Evolutionary conservation across 2,888 invertebrate species (phyloP).

Genomic region (Tetanocera ferruginea): DNA sequence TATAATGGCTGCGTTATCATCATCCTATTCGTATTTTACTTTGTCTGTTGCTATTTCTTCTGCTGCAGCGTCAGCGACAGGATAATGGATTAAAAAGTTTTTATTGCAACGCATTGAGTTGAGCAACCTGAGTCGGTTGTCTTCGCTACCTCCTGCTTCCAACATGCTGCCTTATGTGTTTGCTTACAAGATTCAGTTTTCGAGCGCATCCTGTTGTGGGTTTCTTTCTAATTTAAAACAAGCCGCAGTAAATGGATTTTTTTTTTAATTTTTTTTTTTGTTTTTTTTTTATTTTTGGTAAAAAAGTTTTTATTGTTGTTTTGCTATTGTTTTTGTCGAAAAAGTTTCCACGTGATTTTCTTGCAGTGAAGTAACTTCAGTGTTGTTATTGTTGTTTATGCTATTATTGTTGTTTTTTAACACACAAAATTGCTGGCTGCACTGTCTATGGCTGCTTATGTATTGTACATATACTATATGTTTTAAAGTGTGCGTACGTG

Average conservation of each 20-base stretch:
- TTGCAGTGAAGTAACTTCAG: background rate
- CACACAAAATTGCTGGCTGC: background rate
- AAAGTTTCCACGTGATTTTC: background rate
- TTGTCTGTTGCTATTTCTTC: background rate
- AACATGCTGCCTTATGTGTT: background rate
- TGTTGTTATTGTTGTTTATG: background rate
- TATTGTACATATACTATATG: too few relatives aligned
- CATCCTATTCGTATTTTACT: background rate
- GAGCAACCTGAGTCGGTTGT: background rate
- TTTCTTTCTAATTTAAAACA: background rate
- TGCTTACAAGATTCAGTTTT: conserved; percentile 11
- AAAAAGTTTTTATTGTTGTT: background rate
- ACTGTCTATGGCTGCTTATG: too few relatives aligned
- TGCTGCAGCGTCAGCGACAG: background rate
- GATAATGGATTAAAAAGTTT: conserved; percentile 11
- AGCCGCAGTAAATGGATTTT: conserved; percentile 1
- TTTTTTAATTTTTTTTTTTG: background rate
- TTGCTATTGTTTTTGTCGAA: background rate
- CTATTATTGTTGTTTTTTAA: background rate
- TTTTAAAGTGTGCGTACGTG: background rate
- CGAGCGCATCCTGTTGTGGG: background rate
- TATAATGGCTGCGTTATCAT: background rate
- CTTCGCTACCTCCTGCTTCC: background rate
- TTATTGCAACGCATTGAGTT: conserved; percentile 4
- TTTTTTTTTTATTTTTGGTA: background rate